Evolutionary conservation across 2,888 invertebrate genomes (phyloP).

Genomic region (Vanessa cardui): DNA sequence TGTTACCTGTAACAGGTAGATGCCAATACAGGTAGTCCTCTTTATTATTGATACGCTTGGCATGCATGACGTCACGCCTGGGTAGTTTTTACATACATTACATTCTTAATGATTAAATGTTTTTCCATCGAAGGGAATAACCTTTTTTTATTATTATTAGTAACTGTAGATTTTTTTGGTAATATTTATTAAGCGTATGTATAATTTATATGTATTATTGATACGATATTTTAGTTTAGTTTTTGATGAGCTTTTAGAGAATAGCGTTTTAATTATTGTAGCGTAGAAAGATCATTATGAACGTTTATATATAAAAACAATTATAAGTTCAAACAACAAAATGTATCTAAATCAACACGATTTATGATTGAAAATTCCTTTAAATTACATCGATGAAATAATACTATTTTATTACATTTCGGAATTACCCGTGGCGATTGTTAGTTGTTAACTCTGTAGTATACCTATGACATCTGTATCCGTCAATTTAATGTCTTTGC

Average conservation of each 20-base stretch:
- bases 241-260: conserved; percentile 19
- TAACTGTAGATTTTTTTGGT: too few species aligned
- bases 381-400: conserved; percentile 53
- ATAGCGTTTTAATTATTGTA: conserved; percentile 36
- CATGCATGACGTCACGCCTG: conserved; percentile 24
- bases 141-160: too few species aligned
- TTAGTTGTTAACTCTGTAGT: conserved; percentile 22
- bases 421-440: conserved; percentile 44
- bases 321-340: conserved; percentile 55
- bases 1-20: conserved; percentile 46
- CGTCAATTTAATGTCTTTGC: conserved; percentile 12
- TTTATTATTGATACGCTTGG: conserved; percentile 28
- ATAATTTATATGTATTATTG: too few species aligned
- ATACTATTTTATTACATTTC: conserved; percentile 47
- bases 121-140: not conserved
- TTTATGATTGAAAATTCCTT: conserved; percentile 60
- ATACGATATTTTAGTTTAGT: conserved; percentile 11
- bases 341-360: conserved; percentile 63
- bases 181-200: too few species aligned
- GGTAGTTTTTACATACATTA: conserved; percentile 5
- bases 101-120: conserved; percentile 4
- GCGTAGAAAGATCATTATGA: conserved; percentile 61
- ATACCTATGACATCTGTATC: conserved; percentile 25
- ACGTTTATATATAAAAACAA: conserved; percentile 69
- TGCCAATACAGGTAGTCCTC: conserved; percentile 35